Evolutionary conservation across 2,888 invertebrate genomes (phyloP), one percentile per base, ranked within the genome.

Genomic region (Drosophila koepferae): DNA sequence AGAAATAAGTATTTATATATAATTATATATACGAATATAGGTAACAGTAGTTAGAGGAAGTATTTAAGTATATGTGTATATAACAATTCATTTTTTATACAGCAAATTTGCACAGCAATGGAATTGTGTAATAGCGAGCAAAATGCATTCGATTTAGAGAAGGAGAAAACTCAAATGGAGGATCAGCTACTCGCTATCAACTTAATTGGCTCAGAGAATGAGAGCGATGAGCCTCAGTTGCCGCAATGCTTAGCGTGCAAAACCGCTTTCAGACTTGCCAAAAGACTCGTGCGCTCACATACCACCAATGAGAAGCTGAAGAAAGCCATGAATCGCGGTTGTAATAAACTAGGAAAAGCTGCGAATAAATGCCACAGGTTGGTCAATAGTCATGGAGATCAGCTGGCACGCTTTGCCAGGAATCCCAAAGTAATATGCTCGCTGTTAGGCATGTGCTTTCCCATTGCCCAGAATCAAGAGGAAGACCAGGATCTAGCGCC

Each of bases 371-470:
- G 72, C n/a, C 61, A 73, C 10, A 12, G 10, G 1, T 10, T 73
- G 8, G 10, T 73, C 5, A 34, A 61, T 7, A 58, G 20, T 0
- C 53, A 73, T 3, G 72, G 72, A 10, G 38, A 73, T 58, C 16
- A n/a, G 0, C 10, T 73, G 9, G 43, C 65, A 5, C 18, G 43
- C 12, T 58, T 73, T 16, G 74, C 56, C 0, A 56, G 43, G 9
- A 73, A 28, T 43, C 72, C 74, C 2, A 43, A n/a, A 43, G 23
- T 61, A 3, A 0, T 72, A 5, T 72, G 72, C 36, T 7, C 31
- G 9, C 12, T 72, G 74, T 3, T 72, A 2, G 56, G 46, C 40
- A 61, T 72, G 72, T 72, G 72, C 12, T 38, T 51, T 16, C 60
- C 70, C 9, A 4, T 70, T 43, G 48, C 2, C 2, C n/a, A 41